Evolutionary conservation across 2,888 invertebrate genomes (phyloP), one percentile per base, ranked within the genome.

Genomic region (Lepidochrysops patricia): DNA sequence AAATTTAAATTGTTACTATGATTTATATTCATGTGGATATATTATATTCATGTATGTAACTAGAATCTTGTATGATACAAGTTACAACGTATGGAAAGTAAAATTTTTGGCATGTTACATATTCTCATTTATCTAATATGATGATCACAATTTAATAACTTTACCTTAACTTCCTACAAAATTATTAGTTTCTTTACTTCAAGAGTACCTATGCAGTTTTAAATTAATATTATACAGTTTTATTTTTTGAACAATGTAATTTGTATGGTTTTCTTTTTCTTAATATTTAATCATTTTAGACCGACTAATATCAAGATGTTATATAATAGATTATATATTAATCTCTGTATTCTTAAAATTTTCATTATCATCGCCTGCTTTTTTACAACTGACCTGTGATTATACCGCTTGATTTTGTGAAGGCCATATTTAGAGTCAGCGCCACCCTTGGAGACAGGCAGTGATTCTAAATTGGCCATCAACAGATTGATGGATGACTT

Each of bases 401-500:
- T 98, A 92, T 98, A 98, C 90, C 98, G 95, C 92, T 98, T 98
- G 89, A 98, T 93, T 92, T 98, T 98, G 91, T 97, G 97, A 76
- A 98, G 93, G 79, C 98, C 97, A 87, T 98, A 98, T 93, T 96
- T 98, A 79, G 97, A 97, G 89, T 98, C 98, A 79, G 97, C 96
- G 72, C 97, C 97, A 75, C 98, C 98, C 89, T 99, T 98, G 63
- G 98, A 98, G 66, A 99, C 99, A 52, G 99, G 99, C 66, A 99
- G 93, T 62, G 98, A 98, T 91, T 99, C 99, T 84, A 99, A 92
- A 91, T 99, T 99, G 67, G 97, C 97, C 97, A 99, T 99, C 75
- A 99, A 91, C 72, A 98, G 92, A 89, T 98, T 99, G 84, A 99
- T 98, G 68, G 98, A 97, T 63, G 98, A 95, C 87, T 98, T 97